Percentiles rank a stretch among this genome's conserved stretches.
These are phyloP conservation scores for Perithous albicinctus DNA, from an alignment of 2,888 invertebrate genomes.

Conservation along the genomic window DNA sequence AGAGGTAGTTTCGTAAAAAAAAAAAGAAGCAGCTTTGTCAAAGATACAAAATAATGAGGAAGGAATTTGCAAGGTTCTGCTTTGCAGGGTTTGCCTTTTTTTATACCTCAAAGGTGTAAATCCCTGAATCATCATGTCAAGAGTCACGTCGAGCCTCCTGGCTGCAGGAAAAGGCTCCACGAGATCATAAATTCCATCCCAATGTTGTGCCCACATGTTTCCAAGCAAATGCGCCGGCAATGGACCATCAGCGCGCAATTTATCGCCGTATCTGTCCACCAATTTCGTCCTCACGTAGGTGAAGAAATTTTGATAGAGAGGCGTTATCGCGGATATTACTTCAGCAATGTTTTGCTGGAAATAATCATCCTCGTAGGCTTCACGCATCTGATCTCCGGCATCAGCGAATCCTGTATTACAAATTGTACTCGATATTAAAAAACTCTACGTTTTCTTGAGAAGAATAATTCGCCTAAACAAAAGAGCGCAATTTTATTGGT, in stretches of 20 bases:
- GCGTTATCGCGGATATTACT: conserved; percentile 85
- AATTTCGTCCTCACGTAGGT: conserved; percentile 92
- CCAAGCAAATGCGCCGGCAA: conserved; percentile 94
- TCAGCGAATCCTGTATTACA: conserved; percentile 89
- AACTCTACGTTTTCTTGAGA: too few species aligned
- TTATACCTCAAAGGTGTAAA: conserved; percentile 89
- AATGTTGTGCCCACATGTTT: conserved; percentile 94
- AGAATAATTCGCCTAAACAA: too few species aligned
- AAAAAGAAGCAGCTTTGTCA: too few species aligned
- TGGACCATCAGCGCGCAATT: conserved; percentile 89
- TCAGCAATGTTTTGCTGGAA: conserved; percentile 87
- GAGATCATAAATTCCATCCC: conserved; percentile 91
- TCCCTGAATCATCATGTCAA: conserved; percentile 91
- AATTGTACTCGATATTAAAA: conserved; percentile 13
- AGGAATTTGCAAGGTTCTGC: too few species aligned
- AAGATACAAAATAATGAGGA: too few species aligned
- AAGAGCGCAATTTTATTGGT: too few species aligned
- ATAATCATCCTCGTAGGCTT: conserved; percentile 90
- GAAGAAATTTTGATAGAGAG: conserved; percentile 93
- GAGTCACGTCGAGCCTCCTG: conserved; percentile 90
- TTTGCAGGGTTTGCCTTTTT: too few species aligned
- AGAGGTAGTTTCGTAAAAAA: too few species aligned
- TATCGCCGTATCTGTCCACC: conserved; percentile 88
- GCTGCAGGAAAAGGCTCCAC: conserved; percentile 91
- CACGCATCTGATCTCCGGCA: conserved; percentile 93